These are phyloP conservation scores for Grus americana DNA, from an alignment of 2,113 vertebrate species.

Conservation along the genomic window DNA sequence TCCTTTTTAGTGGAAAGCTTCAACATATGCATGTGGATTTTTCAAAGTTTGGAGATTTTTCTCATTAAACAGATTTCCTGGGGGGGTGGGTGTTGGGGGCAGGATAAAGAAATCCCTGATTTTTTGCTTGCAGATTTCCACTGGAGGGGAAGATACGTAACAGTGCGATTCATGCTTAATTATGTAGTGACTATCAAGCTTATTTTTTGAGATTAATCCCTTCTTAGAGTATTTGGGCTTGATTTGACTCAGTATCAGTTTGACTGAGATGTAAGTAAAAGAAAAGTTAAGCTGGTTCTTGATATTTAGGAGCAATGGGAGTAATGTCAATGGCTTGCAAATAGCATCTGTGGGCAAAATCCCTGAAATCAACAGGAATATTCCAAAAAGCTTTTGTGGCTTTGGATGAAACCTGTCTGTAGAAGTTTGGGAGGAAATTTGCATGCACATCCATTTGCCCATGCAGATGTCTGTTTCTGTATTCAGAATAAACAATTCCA, in stretches of 20 bases:
- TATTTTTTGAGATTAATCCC: not conserved
- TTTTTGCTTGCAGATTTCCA: not conserved
- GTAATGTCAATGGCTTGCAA: not conserved
- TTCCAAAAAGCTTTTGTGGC: not conserved
- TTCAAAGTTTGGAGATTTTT: not conserved
- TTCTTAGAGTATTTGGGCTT: not conserved
- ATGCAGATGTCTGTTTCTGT: constrained; percentile 33
- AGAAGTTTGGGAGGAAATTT: not conserved
- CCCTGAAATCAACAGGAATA: not conserved
- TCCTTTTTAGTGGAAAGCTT: not conserved
- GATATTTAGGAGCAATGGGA: not conserved
- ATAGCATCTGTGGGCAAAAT: not conserved
- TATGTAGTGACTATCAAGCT: not conserved
- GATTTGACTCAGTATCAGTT: not conserved
- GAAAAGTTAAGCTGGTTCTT: not conserved
- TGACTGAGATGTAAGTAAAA: not conserved
- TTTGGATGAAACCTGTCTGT: not conserved
- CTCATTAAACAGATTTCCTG: not conserved
- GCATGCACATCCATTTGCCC: not conserved
- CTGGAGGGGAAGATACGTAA: not conserved
- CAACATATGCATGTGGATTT: not conserved
- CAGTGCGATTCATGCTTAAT: not conserved
- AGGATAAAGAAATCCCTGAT: not conserved
- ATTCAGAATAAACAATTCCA: constrained; percentile 29
- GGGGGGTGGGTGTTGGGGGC: not conserved